phyloP scores from a whole-genome alignment of 2,888 invertebrate genomes.

The Eupithecia abbreviata region DNA sequence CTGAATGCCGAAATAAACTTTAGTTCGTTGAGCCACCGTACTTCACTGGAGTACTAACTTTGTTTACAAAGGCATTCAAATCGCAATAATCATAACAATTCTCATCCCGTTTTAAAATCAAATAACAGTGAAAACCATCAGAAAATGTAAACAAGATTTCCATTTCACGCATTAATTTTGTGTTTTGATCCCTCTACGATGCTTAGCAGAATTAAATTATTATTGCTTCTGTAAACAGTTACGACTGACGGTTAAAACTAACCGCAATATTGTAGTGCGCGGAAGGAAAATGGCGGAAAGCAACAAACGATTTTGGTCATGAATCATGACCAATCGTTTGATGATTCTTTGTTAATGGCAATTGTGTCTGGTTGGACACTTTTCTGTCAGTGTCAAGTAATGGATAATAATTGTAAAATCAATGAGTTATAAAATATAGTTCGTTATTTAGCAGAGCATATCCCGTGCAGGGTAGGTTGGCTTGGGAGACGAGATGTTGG shows the following conservation, averaged over 20 bases:
- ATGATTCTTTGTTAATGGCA: no score
- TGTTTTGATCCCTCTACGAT: slow-evolving; percentile 67
- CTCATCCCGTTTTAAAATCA: slow-evolving; percentile 54
- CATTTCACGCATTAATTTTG: slow-evolving; percentile 59
- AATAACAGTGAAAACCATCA: slow-evolving; percentile 57
- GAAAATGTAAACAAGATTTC: slow-evolving; percentile 39
- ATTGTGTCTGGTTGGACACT: no score
- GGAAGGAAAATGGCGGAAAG: not conserved
- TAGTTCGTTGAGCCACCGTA: no score
- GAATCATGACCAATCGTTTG: no score
- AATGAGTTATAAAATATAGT: no score
- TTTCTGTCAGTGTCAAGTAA: no score
- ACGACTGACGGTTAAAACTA: slow-evolving; percentile 76
- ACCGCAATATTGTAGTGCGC: slow-evolving; percentile 59
- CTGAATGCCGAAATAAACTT: not conserved
- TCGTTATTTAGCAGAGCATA: no score
- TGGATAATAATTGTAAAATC: no score
- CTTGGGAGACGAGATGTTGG: no score
- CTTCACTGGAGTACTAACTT: not conserved
- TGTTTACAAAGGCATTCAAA: slow-evolving; percentile 17
- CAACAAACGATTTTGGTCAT: not conserved
- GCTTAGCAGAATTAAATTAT: slow-evolving; percentile 75
- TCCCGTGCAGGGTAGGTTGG: no score
- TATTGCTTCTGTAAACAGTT: slow-evolving; percentile 80
- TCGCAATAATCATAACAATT: slow-evolving; percentile 16